phyloP scores from a whole-genome alignment of 2,888 invertebrate genomes.

The Pseudococcus viburni region DNA sequence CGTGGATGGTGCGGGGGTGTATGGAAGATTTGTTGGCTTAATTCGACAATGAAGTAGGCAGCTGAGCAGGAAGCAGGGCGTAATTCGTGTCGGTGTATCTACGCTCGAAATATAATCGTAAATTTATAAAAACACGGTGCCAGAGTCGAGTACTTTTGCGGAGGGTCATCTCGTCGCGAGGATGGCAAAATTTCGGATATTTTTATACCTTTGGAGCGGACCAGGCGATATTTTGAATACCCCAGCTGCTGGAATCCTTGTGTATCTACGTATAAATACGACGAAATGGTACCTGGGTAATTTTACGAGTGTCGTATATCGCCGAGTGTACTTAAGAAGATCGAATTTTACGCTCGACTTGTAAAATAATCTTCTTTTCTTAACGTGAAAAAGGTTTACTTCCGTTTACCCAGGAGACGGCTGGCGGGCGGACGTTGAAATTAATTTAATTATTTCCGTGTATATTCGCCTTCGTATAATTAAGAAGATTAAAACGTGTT shows the following conservation, averaged over 20 bases:
- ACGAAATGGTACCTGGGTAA: neutral
- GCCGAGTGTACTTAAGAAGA: constrained; percentile 22
- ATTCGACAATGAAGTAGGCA: neutral
- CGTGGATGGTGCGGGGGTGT: neutral
- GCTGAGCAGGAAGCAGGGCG: neutral
- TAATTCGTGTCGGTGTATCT: neutral
- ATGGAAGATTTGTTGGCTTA: neutral
- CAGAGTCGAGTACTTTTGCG: too few relatives aligned
- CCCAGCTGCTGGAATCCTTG: too few relatives aligned
- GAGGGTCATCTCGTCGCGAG: too few relatives aligned
- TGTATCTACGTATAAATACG: neutral
- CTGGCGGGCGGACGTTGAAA: neutral
- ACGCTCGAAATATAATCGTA: neutral
- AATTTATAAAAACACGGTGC: too few relatives aligned
- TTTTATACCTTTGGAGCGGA: too few relatives aligned
- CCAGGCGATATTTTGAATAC: too few relatives aligned
- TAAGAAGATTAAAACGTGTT: constrained; percentile 47
- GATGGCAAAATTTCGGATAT: too few relatives aligned
- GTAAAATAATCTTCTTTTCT: constrained; percentile 54
- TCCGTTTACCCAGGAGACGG: neutral
- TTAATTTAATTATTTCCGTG: constrained; percentile 38
- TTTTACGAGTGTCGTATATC: too few relatives aligned
- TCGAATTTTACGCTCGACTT: constrained; percentile 52
- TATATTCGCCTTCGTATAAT: constrained; percentile 46
- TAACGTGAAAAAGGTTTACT: constrained; percentile 17